A percentile compares a stretch with the other conserved stretches of the same genome.
phyloP scores from a whole-genome alignment of 2,888 invertebrate species.

The Microctonus hyperodae region DNA sequence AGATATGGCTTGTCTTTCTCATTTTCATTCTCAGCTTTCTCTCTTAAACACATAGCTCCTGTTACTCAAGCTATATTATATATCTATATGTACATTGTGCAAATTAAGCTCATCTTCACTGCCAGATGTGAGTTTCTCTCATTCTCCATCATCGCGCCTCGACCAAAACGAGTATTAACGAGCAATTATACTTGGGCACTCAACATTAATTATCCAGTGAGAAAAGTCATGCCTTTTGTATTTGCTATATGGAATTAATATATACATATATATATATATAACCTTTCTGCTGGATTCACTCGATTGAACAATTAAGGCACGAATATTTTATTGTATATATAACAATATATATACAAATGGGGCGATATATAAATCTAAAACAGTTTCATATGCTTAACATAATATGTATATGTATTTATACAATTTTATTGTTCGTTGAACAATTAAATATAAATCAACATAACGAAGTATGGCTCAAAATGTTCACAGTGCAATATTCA shows the following conservation, averaged over 20 bases:
- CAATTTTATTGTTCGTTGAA: conserved; percentile 7
- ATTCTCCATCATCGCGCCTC: not conserved
- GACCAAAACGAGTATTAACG: conserved; percentile 28
- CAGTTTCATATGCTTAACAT: conserved; percentile 1
- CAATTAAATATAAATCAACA: conserved; percentile 26
- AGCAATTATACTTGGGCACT: conserved; percentile 35
- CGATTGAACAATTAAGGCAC: conserved; percentile 47
- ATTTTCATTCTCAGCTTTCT: conserved; percentile 3
- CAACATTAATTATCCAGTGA: conserved; percentile 44
- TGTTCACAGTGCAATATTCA: no score
- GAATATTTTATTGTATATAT: conserved; percentile 11
- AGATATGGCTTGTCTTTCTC: no score
- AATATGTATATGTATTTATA: conserved; percentile 12
- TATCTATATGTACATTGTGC: not conserved
- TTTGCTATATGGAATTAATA: no score
- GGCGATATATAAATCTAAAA: conserved; percentile 1
- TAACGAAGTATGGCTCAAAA: no score
- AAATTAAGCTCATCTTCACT: conserved; percentile 18
- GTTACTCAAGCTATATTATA: not conserved
- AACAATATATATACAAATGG: not conserved
- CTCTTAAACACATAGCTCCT: not conserved
- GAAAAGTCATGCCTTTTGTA: conserved; percentile 38
- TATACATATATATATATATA: no score
- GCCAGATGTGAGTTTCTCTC: conserved; percentile 25
- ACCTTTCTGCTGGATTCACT: conserved; percentile 45